These are phyloP conservation scores for Zaprionus tsacasi DNA, from an alignment of 1,140 invertebrate genomes.

Conservation along the genomic window DNA sequence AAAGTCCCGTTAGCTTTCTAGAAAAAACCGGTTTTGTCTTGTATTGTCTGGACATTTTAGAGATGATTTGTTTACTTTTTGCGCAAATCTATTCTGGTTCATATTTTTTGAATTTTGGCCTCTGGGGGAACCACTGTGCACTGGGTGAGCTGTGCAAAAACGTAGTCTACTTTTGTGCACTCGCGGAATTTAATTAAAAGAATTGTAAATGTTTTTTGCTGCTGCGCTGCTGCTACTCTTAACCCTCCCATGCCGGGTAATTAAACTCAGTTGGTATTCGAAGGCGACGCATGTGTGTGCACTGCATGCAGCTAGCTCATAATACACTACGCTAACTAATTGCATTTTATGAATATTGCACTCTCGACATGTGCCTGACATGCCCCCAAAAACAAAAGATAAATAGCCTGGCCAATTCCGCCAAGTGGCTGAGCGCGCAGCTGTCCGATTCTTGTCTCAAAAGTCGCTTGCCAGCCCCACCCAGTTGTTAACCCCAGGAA, in stretches of 20 bases:
- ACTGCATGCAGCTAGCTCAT: constrained; percentile 36
- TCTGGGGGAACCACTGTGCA: too few relatives aligned
- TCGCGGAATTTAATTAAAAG: constrained; percentile 81
- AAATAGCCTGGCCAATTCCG: constrained; percentile 43
- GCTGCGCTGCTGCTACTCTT: constrained; percentile 11
- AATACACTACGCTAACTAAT: constrained; percentile 61
- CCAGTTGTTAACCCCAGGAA: constrained; percentile 39
- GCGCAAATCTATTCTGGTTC: too few relatives aligned
- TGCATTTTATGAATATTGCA: constrained; percentile 78
- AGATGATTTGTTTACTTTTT: too few relatives aligned
- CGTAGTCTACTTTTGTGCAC: constrained; percentile 53
- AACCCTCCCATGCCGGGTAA: constrained; percentile 24
- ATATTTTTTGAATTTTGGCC: too few relatives aligned
- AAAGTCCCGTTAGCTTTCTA: too few relatives aligned
- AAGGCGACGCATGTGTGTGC: constrained; percentile 2
- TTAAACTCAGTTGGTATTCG: constrained; percentile 46
- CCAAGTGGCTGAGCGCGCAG: constrained; percentile 35
- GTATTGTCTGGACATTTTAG: too few relatives aligned
- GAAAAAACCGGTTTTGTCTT: too few relatives aligned
- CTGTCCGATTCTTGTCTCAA: constrained; percentile 41
- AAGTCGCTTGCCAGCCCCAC: constrained; percentile 46
- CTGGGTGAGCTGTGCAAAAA: constrained; percentile 37
- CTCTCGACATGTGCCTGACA: constrained; percentile 45
- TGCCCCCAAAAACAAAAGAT: constrained; percentile 42
- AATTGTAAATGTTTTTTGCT: constrained; percentile 67